Evolutionary conservation across 2,797 vertebrate genomes (phyloP), one percentile per base, ranked within the genome.

Genomic region (Trachurus trachurus): DNA sequence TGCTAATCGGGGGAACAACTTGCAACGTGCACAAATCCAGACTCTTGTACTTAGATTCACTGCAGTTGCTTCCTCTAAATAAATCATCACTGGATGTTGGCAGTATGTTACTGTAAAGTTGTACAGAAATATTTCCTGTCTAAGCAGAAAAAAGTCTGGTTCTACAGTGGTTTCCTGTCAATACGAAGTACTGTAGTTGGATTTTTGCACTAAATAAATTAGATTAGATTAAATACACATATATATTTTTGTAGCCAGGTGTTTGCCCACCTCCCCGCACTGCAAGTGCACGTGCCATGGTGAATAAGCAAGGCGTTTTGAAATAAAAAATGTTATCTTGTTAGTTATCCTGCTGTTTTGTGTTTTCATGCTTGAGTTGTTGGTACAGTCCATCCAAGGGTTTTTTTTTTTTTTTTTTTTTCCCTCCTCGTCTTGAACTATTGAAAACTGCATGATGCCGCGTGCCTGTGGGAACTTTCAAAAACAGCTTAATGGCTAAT

Each of bases 401-500:
- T n/a, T n/a, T 31, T 73, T 13, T 49, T 45, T 63, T 68, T 45
- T 2, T 22, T 60, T 29, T 9, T 66, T 7, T 57, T 66, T 9
- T 64, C 31, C 31, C 6, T 26, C 26, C 31, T 34, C 31, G 1
- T 34, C 31, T 45, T 47, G 37, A 64, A 71, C 4, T 42, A 44
- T 54, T 58, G 26, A 49, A 59, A 59, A 56, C 40, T 57, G 59
- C 58, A 63, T 45, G 19, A 7, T 29, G 19, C 16, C 5, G 45
- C 61, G 67, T 74, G 62, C 82, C 40, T 60, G 61, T 53, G 62
- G 50, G 42, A 78, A 81, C 67, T 77, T 78, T 74, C 44, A 74
- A 74, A 85, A 72, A 76, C 78, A 83, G 82, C 82, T 74, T 85
- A 76, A 79, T 84, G 71, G 78, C 78, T 88, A 82, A 89, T 86